Evolutionary conservation across 1,140 invertebrate species (phyloP), one percentile per base, ranked within the genome.

Genomic region (Drosophila lowei): DNA sequence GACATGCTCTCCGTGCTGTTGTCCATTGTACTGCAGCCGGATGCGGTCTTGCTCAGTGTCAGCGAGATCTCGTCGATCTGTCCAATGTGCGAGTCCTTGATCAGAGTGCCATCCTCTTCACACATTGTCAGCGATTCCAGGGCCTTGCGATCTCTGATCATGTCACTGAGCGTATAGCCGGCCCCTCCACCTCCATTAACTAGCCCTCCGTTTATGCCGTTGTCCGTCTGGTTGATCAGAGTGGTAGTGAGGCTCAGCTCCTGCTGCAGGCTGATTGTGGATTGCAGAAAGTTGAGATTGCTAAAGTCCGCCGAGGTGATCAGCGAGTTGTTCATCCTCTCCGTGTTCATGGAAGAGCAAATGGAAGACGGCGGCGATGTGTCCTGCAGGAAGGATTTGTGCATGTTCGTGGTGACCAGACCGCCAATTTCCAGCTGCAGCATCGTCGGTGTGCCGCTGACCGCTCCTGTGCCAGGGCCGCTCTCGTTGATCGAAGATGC

Each of bases 261-360:
- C 18, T 68, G 61, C 16, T 89, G 89, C 28, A 89, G 30, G 15
- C 89, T 78, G 7, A 80, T 66, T 1, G 77, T 90, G 3, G 90
- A 90, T 49, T 90, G 89, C 15, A 91, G 68, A 47, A 91, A 91
- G 47, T 88, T 90, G 18, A 91, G 64, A 67, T 91, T 91, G 7
- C 84, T 89, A 23, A 91, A 91, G 56, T 91, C 90, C 4, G 89
- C 88, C 9, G 90, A 91, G n/a, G 79, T 91, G n/a, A 91, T 90
- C 0, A 91, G 60, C 2, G 90, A 91, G 47, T 78, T 91, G 57
- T 90, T 90, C 90, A 91, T 91, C 5, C 73, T 63, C 28, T 90
- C 89, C 50, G 79, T 78, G 43, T 80, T 90, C 68, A 91, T 89
- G 9, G 90, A 91, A 34, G 85, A 86, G 63, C 80, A 91, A 21